Evolutionary conservation across 1,140 invertebrate species (phyloP).

Genomic region (Heliconius melpomene): DNA sequence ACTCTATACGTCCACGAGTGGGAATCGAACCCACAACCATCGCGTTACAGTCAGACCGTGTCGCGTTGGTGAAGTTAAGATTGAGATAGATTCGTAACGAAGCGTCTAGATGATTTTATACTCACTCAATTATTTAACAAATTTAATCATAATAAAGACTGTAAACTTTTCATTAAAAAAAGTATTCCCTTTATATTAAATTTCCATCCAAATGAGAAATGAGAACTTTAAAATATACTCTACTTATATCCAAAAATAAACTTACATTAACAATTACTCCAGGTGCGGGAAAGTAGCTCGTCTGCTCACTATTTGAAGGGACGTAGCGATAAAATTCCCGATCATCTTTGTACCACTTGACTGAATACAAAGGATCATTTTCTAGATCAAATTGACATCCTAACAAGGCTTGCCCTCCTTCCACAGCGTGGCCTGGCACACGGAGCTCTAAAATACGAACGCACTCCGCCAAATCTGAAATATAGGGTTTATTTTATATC

Average conservation of each 20-base stretch:
- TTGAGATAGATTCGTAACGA: no score
- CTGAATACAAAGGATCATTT: constrained; percentile 86
- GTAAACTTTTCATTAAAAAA: no score
- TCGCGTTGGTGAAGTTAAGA: no score
- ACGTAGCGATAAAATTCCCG: constrained; percentile 86
- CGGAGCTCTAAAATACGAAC: constrained; percentile 65
- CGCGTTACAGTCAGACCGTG: no score
- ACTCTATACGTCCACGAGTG: no score
- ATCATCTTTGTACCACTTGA: constrained; percentile 91
- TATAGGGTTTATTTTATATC: background rate
- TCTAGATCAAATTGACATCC: constrained; percentile 83
- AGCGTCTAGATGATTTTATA: no score
- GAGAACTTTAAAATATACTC: no score
- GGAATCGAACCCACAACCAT: no score
- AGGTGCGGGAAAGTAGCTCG: constrained; percentile 80
- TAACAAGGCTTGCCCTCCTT: constrained; percentile 80
- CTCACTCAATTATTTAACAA: background rate
- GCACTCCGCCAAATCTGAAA: constrained; percentile 50
- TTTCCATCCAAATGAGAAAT: no score
- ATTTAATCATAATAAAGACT: no score
- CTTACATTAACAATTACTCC: constrained; percentile 85
- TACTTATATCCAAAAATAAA: background rate
- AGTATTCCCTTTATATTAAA: no score
- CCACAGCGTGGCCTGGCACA: constrained; percentile 82
- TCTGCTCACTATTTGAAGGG: constrained; percentile 79